Evolutionary conservation across 2,797 vertebrate genomes (phyloP).

Genomic region (Denticeps clupeoides): DNA sequence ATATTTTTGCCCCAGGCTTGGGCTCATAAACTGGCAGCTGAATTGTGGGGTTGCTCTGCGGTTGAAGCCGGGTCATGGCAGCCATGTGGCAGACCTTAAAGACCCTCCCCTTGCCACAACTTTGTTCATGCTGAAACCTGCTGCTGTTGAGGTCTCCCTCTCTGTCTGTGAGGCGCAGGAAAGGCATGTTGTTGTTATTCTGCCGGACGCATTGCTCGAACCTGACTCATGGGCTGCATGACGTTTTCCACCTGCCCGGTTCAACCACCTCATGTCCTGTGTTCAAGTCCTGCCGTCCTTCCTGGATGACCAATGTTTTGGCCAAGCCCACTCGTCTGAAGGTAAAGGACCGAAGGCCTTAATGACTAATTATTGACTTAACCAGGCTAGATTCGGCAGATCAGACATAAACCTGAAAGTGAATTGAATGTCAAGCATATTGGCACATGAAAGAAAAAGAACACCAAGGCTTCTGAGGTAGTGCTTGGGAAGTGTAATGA

Average conservation of each 20-base stretch:
- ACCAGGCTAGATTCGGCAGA: too few species aligned
- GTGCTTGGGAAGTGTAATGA: conserved; percentile 20
- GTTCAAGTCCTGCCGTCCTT: background rate
- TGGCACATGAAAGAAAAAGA: background rate
- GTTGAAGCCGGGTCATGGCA: background rate
- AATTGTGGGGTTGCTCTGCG: background rate
- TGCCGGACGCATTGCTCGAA: background rate
- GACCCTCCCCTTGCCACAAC: background rate
- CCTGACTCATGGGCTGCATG: background rate
- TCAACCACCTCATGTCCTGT: background rate
- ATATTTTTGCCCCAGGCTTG: conserved; percentile 1
- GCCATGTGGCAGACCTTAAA: background rate
- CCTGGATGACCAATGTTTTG: background rate
- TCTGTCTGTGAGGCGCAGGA: background rate
- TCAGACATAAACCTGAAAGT: too few species aligned
- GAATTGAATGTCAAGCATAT: background rate
- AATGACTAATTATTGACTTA: background rate
- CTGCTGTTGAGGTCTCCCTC: background rate
- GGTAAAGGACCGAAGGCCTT: background rate
- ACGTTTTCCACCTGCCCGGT: conserved; percentile 1
- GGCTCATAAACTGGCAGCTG: background rate
- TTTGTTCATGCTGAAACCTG: background rate
- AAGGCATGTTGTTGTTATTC: background rate
- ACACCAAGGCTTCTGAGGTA: conserved; percentile 9
- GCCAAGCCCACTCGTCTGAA: background rate